Percentiles rank a stretch among this genome's conserved stretches.
phyloP scores from a whole-genome alignment of 1,140 invertebrate genomes.

The Heliconius hermathena region DNA sequence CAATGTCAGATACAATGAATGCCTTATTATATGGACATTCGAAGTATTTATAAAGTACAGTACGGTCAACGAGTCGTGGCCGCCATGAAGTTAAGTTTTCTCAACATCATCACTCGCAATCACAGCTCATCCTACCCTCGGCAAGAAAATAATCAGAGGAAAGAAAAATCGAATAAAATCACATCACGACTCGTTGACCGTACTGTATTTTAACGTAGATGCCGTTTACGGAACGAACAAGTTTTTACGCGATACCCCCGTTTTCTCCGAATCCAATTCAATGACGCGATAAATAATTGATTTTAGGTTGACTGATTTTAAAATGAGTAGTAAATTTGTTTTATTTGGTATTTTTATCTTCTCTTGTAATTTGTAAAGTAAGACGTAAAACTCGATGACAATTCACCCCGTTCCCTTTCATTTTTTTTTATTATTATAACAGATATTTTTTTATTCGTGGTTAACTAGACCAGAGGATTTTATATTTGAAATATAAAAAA shows the following conservation, averaged over 20 bases:
- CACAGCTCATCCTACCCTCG: too few species aligned
- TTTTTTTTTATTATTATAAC: too few species aligned
- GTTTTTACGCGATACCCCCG: conserved; percentile 3
- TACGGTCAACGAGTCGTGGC: too few species aligned
- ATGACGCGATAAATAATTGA: conserved; percentile 8
- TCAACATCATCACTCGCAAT: too few species aligned
- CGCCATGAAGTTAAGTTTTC: too few species aligned
- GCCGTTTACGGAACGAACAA: background rate
- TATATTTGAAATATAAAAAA: too few species aligned
- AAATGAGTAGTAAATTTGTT: background rate
- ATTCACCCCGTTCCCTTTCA: background rate
- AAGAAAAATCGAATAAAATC: too few species aligned
- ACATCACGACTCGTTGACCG: too few species aligned
- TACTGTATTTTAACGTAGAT: background rate
- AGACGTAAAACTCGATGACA: background rate
- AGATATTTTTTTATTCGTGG: too few species aligned
- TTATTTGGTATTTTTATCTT: background rate
- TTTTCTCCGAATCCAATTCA: conserved; percentile 10
- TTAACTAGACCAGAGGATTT: too few species aligned
- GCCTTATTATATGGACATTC: conserved; percentile 4
- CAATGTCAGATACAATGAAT: background rate
- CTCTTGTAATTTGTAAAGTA: background rate
- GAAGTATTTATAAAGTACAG: background rate
- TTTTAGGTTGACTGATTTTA: background rate
- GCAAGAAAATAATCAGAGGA: too few species aligned